Conservation (phyloP, 2,797 vertebrate species). For the Semaprochilodus insignis region DNA sequence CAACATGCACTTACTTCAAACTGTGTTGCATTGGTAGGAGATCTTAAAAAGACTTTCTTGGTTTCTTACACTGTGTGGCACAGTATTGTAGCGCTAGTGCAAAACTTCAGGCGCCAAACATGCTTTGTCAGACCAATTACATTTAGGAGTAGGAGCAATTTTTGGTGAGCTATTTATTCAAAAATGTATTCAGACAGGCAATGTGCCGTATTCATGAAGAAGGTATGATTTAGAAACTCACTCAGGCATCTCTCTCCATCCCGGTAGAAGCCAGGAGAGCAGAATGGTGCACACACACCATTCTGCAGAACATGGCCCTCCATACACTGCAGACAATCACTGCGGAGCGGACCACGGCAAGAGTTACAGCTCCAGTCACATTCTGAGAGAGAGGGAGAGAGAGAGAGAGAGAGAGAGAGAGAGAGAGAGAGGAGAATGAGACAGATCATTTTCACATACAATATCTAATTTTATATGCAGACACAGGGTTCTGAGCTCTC, state of each 20-base stretch:
- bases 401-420: not conserved
- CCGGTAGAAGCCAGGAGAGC: conserved; percentile 79
- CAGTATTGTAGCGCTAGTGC: too few relatives aligned
- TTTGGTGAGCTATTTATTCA: not conserved
- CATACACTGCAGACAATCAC: conserved; percentile 94
- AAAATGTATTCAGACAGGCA: not conserved
- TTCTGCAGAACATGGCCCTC: conserved; percentile 87
- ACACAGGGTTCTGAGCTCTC: too few relatives aligned
- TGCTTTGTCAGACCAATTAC: too few relatives aligned
- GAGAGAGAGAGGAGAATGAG: not conserved
- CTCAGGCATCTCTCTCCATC: conserved; percentile 84
- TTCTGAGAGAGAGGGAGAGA: conserved; percentile 74
- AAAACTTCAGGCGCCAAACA: too few relatives aligned
- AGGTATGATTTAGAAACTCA: conserved; percentile 72
- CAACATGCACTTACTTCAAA: too few relatives aligned
- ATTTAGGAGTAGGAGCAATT: too few relatives aligned
- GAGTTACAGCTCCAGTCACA: conserved; percentile 95
- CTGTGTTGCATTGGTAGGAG: too few relatives aligned
- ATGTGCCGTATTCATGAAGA: conserved; percentile 3
- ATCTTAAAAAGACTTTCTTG: too few relatives aligned
- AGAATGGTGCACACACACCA: conserved; percentile 83
- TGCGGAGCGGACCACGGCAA: conserved; percentile 86
- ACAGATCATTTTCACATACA: not conserved
- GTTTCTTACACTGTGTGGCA: too few relatives aligned
- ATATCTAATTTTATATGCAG: too few relatives aligned